phyloP scores from a whole-genome alignment of 2,888 invertebrate species.

The Drosophila bunnanda region DNA sequence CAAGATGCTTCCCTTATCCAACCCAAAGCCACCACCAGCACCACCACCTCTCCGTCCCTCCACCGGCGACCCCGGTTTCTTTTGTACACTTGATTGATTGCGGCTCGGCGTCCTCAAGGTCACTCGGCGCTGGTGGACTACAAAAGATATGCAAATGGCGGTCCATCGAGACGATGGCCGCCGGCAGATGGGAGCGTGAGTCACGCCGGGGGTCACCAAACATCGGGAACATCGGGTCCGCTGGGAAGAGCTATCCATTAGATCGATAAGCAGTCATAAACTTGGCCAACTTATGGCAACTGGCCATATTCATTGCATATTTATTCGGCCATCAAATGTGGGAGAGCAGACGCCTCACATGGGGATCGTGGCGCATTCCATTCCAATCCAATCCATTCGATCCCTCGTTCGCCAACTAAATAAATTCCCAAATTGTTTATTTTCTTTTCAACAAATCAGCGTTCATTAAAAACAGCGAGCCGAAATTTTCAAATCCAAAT shows the following conservation, averaged over 20 bases:
- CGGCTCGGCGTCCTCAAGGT: conserved; percentile 55
- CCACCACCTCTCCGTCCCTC: neutral
- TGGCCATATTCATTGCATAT: conserved; percentile 67
- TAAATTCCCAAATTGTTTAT: conserved; percentile 76
- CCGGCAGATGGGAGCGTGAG: conserved; percentile 8
- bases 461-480: conserved; percentile 70
- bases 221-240: conserved; percentile 18
- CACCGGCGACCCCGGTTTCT: neutral
- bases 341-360: conserved; percentile 32
- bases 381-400: conserved; percentile 40
- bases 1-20: conserved; percentile 21
- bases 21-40: conserved; percentile 14
- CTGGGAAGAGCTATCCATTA: conserved; percentile 5
- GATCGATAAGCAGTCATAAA: conserved; percentile 52
- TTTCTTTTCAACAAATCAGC: conserved; percentile 77
- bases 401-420: conserved; percentile 62
- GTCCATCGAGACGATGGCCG: conserved; percentile 27
- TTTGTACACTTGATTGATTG: conserved; percentile 45
- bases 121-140: conserved; percentile 48
- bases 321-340: conserved; percentile 67
- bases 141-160: conserved; percentile 71
- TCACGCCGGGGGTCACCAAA: conserved; percentile 21
- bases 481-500: conserved; percentile 51
- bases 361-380: conserved; percentile 53
- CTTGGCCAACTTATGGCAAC: conserved; percentile 62